These are phyloP conservation scores for Volucella zonaria DNA, from an alignment of 2,888 invertebrate species.

Conservation along the genomic window DNA sequence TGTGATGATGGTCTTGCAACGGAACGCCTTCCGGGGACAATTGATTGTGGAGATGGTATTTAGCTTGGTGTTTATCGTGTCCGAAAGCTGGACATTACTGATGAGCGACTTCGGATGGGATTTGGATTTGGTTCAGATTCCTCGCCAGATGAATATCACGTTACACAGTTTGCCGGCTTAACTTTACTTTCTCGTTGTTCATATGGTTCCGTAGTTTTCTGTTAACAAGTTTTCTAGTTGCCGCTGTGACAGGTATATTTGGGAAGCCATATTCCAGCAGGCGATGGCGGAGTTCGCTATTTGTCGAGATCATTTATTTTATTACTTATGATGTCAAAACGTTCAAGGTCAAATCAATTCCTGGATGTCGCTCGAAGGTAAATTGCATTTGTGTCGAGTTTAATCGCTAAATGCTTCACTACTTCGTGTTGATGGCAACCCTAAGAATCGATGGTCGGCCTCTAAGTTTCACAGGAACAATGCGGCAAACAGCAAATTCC, in stretches of 20 bases:
- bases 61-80: slow-evolving; percentile 58
- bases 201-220: slow-evolving; percentile 89
- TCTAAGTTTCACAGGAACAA: no score
- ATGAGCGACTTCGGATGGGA: slow-evolving; percentile 45
- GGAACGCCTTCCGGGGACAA: slow-evolving; percentile 60
- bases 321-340: no score
- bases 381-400: no score
- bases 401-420: no score
- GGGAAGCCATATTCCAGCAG: slow-evolving; percentile 87
- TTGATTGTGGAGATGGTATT: slow-evolving; percentile 63
- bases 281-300: slow-evolving; percentile 80
- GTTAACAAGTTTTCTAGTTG: slow-evolving; percentile 89
- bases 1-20: slow-evolving; percentile 3
- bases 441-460: no score
- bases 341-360: no score
- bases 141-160: slow-evolving; percentile 87
- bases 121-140: slow-evolving; percentile 84
- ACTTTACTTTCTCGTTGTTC: slow-evolving; percentile 84
- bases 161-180: slow-evolving; percentile 75
- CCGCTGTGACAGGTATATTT: slow-evolving; percentile 91
- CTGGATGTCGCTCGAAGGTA: no score
- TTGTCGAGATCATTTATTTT: slow-evolving; percentile 78
- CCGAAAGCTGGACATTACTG: no score
- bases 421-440: no score
- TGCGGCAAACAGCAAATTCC: no score